Base-by-base conservation (phyloP, 2,797 vertebrate species). In the Valencia hispanica region DNA sequence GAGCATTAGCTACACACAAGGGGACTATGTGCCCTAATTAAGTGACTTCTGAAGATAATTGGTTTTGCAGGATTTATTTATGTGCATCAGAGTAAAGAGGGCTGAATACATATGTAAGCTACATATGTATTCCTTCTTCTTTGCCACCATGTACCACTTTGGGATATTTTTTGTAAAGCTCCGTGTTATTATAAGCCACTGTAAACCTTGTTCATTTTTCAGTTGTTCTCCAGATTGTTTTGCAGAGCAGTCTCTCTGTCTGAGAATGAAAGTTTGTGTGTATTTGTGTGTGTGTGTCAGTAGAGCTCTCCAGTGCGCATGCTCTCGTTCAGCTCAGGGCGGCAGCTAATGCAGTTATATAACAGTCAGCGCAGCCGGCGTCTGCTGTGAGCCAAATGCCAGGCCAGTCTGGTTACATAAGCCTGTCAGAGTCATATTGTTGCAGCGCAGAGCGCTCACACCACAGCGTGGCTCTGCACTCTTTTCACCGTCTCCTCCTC, bases 311-410 rank as follows among this genome's bases (percentile, higher is more conserved):
- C 53, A 73, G 73, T 92, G 93, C 89, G 91, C 93, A 94, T 93
- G 93, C 92, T 89, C 89, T 12, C 74, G 17, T 77, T 69, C 79
- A 72, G 88, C 91, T 94, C 93, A 90, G 92, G 93, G 91, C 83
- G 93, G 92, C 92, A 89, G 91, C 92, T 95, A 94, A 95, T 94
- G 93, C 93, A 91, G 94, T 96, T 96, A 95, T 94, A 93, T 95
- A 95, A 96, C 91, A 94, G 91, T 78, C 87, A 91, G 89, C 87
- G 92, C 92, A 94, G 93, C 91, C 90, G 87, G 89, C 84, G 93
- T 95, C 94, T 95, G 93, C 94, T 95, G 91, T 87, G 94, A 93
- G 94, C 92, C 86, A 91, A 94, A 93, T 91, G 93, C 93, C 89
- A 94, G 93, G 91, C 93, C 92, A 87, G 91, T 85, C 87, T 90